These are phyloP conservation scores for Emberiza fucata DNA, from an alignment of 2,113 vertebrate genomes.

Conservation along the genomic window DNA sequence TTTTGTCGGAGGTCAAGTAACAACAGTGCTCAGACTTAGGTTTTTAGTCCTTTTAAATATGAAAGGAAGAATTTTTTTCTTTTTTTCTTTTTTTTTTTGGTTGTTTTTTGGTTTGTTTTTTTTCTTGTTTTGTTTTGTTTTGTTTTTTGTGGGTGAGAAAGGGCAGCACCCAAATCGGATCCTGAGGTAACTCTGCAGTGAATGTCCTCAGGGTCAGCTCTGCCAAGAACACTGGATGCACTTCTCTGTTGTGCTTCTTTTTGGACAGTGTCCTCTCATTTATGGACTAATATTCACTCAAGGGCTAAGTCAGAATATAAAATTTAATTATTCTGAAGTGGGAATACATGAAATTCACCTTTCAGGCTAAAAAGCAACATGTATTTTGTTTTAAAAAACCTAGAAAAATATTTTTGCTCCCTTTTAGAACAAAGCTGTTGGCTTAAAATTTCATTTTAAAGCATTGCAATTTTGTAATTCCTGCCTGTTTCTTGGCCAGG, in stretches of 20 bases:
- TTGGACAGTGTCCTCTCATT: not conserved
- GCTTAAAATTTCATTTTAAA: not conserved
- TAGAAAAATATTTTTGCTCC: accelerated
- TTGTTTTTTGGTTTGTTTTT: no score
- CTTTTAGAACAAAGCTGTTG: not conserved
- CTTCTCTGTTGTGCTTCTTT: not conserved
- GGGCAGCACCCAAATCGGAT: not conserved
- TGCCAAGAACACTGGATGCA: not conserved
- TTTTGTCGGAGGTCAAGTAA: not conserved
- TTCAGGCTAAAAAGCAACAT: not conserved
- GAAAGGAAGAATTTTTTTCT: not conserved
- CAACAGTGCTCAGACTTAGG: not conserved
- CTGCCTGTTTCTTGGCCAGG: not conserved
- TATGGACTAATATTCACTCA: not conserved
- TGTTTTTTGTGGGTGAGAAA: not conserved
- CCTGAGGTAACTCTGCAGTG: not conserved
- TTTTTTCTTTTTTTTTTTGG: not conserved
- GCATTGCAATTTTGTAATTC: accelerated
- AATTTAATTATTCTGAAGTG: not conserved
- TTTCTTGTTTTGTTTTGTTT: not conserved
- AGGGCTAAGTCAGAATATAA: not conserved
- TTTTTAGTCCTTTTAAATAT: not conserved
- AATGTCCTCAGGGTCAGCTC: not conserved
- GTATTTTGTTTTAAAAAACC: not conserved
- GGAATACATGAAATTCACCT: not conserved